Evolutionary conservation across 2,113 vertebrate genomes (phyloP).

Genomic region (Microtus oregoni): DNA sequence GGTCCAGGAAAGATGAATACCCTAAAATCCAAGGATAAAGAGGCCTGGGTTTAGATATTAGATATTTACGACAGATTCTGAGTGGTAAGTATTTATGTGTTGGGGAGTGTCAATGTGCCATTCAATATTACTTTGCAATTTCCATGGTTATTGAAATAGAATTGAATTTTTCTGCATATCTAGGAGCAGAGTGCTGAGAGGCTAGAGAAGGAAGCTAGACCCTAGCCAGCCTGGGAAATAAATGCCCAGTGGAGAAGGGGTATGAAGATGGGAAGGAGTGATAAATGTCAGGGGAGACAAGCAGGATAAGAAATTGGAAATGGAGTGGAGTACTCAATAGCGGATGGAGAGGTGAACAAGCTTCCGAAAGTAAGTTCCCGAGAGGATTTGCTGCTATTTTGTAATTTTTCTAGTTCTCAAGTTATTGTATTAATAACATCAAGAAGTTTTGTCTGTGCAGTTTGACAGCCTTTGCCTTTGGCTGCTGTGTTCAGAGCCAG

Average conservation of each 20-base stretch:
- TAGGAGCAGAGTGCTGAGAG: neutral
- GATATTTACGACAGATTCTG: constrained; percentile 37
- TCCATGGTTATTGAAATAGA: constrained; percentile 22
- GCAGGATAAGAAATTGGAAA: neutral
- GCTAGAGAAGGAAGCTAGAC: neutral
- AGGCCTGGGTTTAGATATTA: neutral
- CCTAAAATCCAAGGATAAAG: constrained; percentile 6
- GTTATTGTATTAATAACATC: neutral
- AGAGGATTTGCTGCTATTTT: constrained; percentile 26
- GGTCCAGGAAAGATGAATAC: neutral
- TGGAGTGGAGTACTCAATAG: neutral
- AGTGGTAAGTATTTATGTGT: neutral
- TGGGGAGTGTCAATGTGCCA: neutral
- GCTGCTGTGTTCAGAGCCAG: constrained; percentile 18
- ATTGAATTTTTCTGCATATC: neutral
- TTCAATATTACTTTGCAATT: constrained; percentile 45
- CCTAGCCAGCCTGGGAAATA: constrained; percentile 9
- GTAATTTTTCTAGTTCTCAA: constrained; percentile 52
- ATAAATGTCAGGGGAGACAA: neutral
- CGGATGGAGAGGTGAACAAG: neutral
- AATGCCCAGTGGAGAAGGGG: constrained; percentile 20
- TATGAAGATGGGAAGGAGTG: constrained; percentile 15
- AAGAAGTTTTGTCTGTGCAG: constrained; percentile 14
- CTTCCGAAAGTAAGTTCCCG: neutral
- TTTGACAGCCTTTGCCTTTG: constrained; percentile 18